Conservation (phyloP, 2,113 vertebrate genomes). For the Esox niger region DNA sequence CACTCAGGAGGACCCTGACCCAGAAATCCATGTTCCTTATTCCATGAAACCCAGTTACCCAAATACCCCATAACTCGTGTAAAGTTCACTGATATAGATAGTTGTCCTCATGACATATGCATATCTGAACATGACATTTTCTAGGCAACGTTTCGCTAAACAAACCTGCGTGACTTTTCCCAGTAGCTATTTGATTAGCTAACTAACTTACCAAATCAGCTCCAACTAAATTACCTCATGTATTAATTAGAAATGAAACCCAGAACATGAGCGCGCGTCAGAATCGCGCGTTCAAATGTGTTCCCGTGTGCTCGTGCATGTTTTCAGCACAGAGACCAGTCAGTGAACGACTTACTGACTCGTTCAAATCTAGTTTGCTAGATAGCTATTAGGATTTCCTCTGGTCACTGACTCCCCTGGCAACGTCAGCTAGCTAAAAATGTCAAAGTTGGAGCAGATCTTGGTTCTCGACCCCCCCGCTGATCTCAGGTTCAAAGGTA, state of each 20-base stretch:
- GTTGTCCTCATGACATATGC: neutral
- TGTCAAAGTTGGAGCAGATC: conserved; percentile 93
- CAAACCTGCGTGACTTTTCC: no score
- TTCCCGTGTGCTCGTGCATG: conserved; percentile 45
- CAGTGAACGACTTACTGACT: no score
- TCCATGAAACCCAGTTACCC: no score
- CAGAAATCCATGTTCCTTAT: no score
- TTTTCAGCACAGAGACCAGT: conserved; percentile 42
- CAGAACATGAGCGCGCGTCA: conserved; percentile 51
- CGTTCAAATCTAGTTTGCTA: conserved; percentile 46
- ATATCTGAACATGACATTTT: neutral
- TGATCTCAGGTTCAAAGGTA: conserved; percentile 96
- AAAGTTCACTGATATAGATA: neutral
- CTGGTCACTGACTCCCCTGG: conserved; percentile 57
- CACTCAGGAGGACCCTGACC: no score
- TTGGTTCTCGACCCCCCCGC: conserved; percentile 86
- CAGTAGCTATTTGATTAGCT: no score
- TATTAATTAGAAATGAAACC: neutral
- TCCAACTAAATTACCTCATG: neutral
- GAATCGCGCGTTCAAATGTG: conserved; percentile 51
- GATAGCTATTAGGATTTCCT: conserved; percentile 47
- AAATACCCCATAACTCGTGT: neutral
- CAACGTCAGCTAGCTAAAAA: conserved; percentile 69
- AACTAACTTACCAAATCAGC: conserved; percentile 47
- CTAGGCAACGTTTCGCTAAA: neutral